Conservation (phyloP, 2,888 invertebrate genomes). For the Polietes domitor region DNA sequence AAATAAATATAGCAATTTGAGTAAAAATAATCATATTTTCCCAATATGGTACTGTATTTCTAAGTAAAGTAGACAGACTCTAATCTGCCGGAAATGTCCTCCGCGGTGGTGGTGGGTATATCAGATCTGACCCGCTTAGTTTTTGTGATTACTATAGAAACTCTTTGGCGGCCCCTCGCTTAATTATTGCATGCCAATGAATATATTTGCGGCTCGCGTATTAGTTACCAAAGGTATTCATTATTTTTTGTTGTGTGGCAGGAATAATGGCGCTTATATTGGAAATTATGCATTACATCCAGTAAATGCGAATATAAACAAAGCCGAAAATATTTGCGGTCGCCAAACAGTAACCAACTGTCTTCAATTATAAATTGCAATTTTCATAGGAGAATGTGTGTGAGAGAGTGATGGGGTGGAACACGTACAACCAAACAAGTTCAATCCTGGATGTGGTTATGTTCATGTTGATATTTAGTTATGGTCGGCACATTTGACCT, state of each 20-base stretch:
- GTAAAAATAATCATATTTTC: too few relatives aligned
- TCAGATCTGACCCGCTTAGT: too few relatives aligned
- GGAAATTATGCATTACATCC: conserved; percentile 6
- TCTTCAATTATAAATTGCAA: conserved; percentile 12
- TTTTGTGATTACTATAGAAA: too few relatives aligned
- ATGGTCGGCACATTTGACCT: too few relatives aligned
- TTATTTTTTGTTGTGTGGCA: conserved; percentile 24
- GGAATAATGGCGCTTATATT: neutral
- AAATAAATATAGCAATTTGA: too few relatives aligned
- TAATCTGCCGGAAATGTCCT: too few relatives aligned
- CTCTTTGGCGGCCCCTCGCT: neutral
- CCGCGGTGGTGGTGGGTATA: too few relatives aligned
- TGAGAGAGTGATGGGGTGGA: neutral
- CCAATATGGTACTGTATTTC: too few relatives aligned
- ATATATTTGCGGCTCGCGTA: conserved; percentile 8
- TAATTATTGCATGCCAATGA: neutral
- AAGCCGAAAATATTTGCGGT: conserved; percentile 27
- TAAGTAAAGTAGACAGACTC: too few relatives aligned
- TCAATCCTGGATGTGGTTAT: too few relatives aligned
- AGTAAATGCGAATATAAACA: conserved; percentile 16
- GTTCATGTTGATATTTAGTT: too few relatives aligned
- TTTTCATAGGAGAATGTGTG: neutral
- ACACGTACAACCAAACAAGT: too few relatives aligned
- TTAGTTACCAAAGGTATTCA: conserved; percentile 15
- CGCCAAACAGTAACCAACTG: conserved; percentile 11